Percentiles rank a stretch among this genome's conserved stretches.
phyloP scores from a whole-genome alignment of 2,888 invertebrate species.

The Chirona hameri region DNA sequence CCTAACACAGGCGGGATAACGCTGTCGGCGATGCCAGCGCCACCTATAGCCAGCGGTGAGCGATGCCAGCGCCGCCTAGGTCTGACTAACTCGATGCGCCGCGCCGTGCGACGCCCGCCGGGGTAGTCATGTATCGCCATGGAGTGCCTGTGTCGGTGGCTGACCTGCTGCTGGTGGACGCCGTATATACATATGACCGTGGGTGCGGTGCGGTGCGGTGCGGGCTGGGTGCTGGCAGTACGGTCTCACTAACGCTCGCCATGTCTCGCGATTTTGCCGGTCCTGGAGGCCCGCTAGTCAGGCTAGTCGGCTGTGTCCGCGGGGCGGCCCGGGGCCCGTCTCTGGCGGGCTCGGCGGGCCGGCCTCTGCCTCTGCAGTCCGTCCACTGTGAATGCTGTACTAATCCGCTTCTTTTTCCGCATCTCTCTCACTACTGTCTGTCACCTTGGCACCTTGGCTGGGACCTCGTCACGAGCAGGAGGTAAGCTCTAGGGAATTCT shows the following conservation, averaged over 20 bases:
- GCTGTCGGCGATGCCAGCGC: background rate
- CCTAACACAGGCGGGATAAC: background rate
- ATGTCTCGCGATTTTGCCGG: background rate
- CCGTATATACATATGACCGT: no score
- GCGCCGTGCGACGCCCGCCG: background rate
- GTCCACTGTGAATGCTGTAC: conserved; percentile 23
- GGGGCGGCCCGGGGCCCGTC: background rate
- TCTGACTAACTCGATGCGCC: background rate
- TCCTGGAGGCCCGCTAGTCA: background rate
- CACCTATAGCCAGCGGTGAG: background rate
- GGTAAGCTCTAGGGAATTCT: no score
- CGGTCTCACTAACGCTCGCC: background rate
- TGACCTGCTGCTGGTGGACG: no score
- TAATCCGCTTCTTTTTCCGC: conserved; percentile 28
- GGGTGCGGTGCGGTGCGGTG: background rate
- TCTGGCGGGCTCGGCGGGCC: background rate
- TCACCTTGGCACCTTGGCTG: background rate
- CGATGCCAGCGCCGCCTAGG: background rate
- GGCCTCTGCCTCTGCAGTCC: background rate
- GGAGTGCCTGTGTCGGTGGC: no score
- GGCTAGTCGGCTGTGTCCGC: background rate
- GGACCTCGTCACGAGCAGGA: no score
- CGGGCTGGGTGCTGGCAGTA: background rate
- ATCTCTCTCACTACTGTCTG: conserved; percentile 23
- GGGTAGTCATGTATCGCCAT: no score